These are phyloP conservation scores for Turnix velox DNA, from an alignment of 2,113 vertebrate genomes.

Conservation along the genomic window DNA sequence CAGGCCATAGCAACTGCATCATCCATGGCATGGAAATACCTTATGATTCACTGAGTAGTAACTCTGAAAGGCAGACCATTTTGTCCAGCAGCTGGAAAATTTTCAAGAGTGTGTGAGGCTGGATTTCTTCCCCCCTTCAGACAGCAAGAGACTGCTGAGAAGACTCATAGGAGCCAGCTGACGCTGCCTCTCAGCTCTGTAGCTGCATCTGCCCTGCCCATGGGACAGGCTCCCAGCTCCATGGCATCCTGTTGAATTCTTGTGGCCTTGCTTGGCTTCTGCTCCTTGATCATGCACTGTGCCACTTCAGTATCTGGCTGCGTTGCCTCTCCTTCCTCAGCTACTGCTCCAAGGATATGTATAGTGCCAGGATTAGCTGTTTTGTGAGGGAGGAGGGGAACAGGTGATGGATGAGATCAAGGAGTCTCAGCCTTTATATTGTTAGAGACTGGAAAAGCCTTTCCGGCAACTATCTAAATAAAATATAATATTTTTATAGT, in stretches of 20 bases:
- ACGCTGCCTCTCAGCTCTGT: not conserved
- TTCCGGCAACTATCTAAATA: not conserved
- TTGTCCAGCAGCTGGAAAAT: not conserved
- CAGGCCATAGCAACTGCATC: not conserved
- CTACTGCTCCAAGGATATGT: not conserved
- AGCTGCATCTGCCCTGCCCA: not conserved
- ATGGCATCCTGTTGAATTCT: not conserved
- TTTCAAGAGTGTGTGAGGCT: not conserved
- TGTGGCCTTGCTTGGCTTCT: not conserved
- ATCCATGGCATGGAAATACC: not conserved
- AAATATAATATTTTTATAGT: not conserved
- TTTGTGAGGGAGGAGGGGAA: not conserved
- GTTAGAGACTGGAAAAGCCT: not conserved
- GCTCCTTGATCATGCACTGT: not conserved
- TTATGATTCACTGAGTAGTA: not conserved
- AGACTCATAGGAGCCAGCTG: not conserved
- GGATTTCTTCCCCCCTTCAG: not conserved
- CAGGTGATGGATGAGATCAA: not conserved
- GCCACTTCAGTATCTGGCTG: not conserved
- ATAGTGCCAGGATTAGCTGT: not conserved
- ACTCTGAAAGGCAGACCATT: not conserved
- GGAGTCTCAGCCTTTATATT: not conserved
- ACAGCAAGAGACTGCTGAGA: fast-evolving
- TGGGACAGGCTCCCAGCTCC: not conserved
- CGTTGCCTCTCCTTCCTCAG: not conserved